These are phyloP conservation scores for Solenopsis fugax DNA, from an alignment of 1,140 invertebrate species.

Conservation along the genomic window DNA sequence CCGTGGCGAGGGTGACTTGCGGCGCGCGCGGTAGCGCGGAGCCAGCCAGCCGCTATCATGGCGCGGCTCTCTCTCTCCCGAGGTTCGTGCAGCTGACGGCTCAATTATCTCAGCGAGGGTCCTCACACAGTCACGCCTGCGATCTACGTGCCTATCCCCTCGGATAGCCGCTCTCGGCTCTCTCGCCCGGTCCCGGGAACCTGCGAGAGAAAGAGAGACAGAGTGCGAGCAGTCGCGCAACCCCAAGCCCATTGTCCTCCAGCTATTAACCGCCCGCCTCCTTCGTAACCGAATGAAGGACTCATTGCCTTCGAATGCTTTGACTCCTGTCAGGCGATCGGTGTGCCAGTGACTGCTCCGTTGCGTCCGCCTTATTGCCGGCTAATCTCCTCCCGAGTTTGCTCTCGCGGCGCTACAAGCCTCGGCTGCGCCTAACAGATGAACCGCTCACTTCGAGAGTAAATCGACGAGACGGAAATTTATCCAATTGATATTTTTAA, in stretches of 20 bases:
- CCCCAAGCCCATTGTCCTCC: conserved; percentile 79
- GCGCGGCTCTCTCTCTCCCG: conserved; percentile 65
- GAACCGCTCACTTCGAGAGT: background rate
- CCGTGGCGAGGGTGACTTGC: conserved; percentile 57
- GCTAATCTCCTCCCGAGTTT: conserved; percentile 67
- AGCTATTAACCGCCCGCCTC: conserved; percentile 78
- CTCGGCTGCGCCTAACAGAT: background rate
- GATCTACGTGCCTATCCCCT: conserved; percentile 69
- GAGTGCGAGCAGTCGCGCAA: conserved; percentile 66
- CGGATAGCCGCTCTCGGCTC: conserved; percentile 2
- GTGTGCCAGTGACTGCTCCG: conserved; percentile 69
- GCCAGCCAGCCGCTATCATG: conserved; percentile 75
- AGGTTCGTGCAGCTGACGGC: conserved; percentile 83
- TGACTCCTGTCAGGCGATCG: conserved; percentile 80
- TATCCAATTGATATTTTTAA: background rate
- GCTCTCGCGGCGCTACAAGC: background rate
- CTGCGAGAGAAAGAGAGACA: conserved; percentile 36
- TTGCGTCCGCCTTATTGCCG: conserved; percentile 66
- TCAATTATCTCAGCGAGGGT: conserved; percentile 83
- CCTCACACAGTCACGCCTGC: conserved; percentile 80
- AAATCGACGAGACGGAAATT: background rate
- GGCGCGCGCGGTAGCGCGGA: conserved; percentile 40
- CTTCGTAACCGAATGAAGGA: conserved; percentile 74
- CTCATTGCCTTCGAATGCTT: conserved; percentile 78
- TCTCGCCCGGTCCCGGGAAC: conserved; percentile 67